Percentiles rank a stretch among this genome's conserved stretches.
These are phyloP conservation scores for Kradibia gibbosae DNA, from an alignment of 1,140 invertebrate species.

Conservation along the genomic window DNA sequence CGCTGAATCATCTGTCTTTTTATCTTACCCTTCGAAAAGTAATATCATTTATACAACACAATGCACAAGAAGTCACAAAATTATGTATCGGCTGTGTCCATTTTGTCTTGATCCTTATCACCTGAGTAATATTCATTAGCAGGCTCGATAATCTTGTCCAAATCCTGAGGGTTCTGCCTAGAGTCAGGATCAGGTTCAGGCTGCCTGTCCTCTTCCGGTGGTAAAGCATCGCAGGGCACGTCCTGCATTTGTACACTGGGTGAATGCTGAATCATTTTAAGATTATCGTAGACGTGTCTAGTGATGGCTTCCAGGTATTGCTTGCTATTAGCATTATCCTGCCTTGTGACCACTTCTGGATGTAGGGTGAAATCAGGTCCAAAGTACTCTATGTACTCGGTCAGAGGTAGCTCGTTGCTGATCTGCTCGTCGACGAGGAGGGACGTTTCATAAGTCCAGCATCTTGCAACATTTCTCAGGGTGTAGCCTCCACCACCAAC, in stretches of 20 bases:
- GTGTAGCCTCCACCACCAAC: conserved; percentile 99
- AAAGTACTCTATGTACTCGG: conserved; percentile 96
- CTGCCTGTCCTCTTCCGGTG: conserved; percentile 79
- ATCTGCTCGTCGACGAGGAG: conserved; percentile 92
- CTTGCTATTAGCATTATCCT: conserved; percentile 94
- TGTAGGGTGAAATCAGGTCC: conserved; percentile 95
- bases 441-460: conserved; percentile 99
- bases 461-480: conserved; percentile 96
- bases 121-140: conserved; percentile 95
- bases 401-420: conserved; percentile 92
- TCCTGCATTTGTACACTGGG: conserved; percentile 95
- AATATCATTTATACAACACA: conserved; percentile 36
- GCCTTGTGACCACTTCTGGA: conserved; percentile 87
- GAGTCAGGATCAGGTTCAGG: conserved; percentile 89
- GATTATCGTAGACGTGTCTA: conserved; percentile 85
- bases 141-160: conserved; percentile 88
- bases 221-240: conserved; percentile 84
- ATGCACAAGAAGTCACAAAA: conserved; percentile 19
- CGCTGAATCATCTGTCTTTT: neutral
- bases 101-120: conserved; percentile 86
- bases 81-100: conserved; percentile 65
- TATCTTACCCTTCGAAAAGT: conserved; percentile 17
- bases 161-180: conserved; percentile 83
- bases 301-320: conserved; percentile 92
- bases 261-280: conserved; percentile 91